These are phyloP conservation scores for Octodon degus DNA, from an alignment of 2,113 vertebrate species.

Conservation along the genomic window DNA sequence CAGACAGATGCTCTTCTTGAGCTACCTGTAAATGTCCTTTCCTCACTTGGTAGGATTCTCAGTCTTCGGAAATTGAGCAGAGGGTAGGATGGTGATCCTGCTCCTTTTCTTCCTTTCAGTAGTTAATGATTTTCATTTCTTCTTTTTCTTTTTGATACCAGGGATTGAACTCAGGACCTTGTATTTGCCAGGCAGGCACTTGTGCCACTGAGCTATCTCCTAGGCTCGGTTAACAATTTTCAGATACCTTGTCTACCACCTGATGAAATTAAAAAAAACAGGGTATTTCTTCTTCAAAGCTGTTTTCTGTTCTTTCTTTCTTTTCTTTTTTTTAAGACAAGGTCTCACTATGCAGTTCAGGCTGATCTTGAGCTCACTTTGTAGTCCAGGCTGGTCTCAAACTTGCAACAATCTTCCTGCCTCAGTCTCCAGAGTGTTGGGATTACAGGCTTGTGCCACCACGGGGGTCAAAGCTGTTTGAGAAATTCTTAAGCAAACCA, in stretches of 20 bases:
- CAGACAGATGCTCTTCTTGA: neutral
- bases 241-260: slow-evolving; percentile 10
- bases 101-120: neutral
- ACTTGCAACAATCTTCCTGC: no score
- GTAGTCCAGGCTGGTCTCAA: no score
- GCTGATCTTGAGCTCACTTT: no score
- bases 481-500: slow-evolving; percentile 38
- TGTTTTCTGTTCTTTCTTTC: neutral
- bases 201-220: no score
- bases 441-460: no score
- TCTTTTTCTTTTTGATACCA: no score
- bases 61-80: neutral
- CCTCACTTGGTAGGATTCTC: slow-evolving; percentile 14
- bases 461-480: neutral
- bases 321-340: no score
- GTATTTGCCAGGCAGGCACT: no score
- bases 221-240: neutral
- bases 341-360: no score
- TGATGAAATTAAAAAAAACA: neutral
- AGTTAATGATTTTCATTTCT: neutral
- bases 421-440: no score
- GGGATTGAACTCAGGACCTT: no score
- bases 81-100: neutral
- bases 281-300: neutral
- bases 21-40: neutral